Conservation (phyloP, 2,888 invertebrate genomes). For the Phaedon cochleariae region DNA sequence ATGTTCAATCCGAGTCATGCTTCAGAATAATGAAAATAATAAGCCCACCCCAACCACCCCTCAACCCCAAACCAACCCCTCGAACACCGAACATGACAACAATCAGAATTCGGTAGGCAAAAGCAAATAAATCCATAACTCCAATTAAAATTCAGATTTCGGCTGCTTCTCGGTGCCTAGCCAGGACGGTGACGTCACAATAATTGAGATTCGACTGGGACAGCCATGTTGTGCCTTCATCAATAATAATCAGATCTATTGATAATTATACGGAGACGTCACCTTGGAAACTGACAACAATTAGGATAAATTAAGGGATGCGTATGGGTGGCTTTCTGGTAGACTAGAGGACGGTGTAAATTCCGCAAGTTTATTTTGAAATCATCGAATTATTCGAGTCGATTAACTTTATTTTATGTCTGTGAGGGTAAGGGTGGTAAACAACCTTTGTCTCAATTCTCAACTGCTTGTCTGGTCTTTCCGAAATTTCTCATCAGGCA, state of each 20-base stretch:
- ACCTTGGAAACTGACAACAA: slow-evolving; percentile 62
- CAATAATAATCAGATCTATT: slow-evolving; percentile 62
- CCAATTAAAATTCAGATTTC: slow-evolving; percentile 50
- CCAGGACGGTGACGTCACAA: slow-evolving; percentile 44
- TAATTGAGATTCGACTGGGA: slow-evolving; percentile 46
- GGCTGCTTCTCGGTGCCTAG: slow-evolving; percentile 21
- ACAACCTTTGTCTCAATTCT: too few relatives aligned
- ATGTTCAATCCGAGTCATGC: too few relatives aligned
- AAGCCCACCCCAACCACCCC: slow-evolving; percentile 17
- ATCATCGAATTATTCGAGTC: too few relatives aligned
- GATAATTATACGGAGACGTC: slow-evolving; percentile 60
- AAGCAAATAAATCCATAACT: slow-evolving; percentile 40
- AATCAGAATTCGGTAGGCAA: slow-evolving; percentile 29
- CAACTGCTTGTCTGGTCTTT: too few relatives aligned
- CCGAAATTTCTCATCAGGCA: too few relatives aligned
- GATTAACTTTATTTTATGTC: too few relatives aligned
- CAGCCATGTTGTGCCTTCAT: slow-evolving; percentile 56
- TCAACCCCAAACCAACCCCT: slow-evolving; percentile 10
- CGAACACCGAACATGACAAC: slow-evolving; percentile 15
- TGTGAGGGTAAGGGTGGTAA: too few relatives aligned
- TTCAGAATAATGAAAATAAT: neutral
- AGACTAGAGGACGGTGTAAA: slow-evolving; percentile 21
- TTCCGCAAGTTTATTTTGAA: slow-evolving; percentile 10
- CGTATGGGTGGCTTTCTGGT: slow-evolving; percentile 26
- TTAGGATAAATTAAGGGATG: slow-evolving; percentile 60